A percentile compares a stretch with the other conserved stretches of the same genome.
phyloP scores from a whole-genome alignment of 64 coral and sea anemone species.

The Actinia equina region DNA sequence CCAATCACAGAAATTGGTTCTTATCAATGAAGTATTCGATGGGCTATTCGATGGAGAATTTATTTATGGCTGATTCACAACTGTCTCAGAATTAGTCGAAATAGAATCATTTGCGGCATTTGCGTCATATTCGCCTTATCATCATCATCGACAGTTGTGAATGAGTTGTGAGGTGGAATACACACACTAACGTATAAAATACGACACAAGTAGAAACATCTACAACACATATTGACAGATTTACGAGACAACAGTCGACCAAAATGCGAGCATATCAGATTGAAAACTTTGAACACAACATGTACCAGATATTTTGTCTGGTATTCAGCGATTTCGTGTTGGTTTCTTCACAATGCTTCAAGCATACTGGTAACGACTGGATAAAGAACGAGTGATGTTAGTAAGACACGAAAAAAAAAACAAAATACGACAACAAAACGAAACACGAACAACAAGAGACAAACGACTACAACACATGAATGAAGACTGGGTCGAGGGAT shows the following conservation, averaged over 20 bases:
- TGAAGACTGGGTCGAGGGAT: not conserved
- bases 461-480: not conserved
- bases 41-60: no score
- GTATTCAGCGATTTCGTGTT: not conserved
- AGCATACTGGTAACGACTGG: not conserved
- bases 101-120: not conserved
- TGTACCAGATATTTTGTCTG: not conserved
- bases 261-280: conserved; percentile 37
- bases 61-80: not conserved
- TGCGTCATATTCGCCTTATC: conserved; percentile 31
- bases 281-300: conserved; percentile 34
- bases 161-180: not conserved
- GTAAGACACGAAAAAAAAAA: not conserved
- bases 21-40: not conserved
- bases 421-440: not conserved
- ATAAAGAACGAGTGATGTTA: not conserved
- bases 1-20: not conserved
- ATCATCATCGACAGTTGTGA: conserved; percentile 28
- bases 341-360: conserved; percentile 25
- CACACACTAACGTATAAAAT: conserved; percentile 11
- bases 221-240: not conserved
- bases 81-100: conserved; percentile 9
- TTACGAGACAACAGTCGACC: not conserved
- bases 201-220: not conserved
- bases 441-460: not conserved